These are phyloP conservation scores for Parthenolecanium corni DNA, from an alignment of 2,888 invertebrate genomes.

Conservation along the genomic window DNA sequence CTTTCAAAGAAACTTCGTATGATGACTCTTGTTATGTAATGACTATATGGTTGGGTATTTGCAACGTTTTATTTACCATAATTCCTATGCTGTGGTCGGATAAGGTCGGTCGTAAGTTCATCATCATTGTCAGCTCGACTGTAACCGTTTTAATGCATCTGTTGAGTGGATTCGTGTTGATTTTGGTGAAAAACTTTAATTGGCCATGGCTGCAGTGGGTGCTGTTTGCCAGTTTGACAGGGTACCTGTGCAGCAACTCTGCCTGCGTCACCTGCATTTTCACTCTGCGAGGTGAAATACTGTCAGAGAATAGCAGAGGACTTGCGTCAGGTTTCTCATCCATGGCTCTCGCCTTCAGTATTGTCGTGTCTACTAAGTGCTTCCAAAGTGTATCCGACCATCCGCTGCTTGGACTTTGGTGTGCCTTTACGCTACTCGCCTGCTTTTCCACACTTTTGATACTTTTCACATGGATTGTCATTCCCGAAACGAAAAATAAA, in stretches of 20 bases:
- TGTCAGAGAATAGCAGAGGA: slow-evolving; percentile 14
- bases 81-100: slow-evolving; percentile 4
- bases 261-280: slow-evolving; percentile 4
- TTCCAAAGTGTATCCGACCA: not conserved
- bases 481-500: slow-evolving; percentile 19
- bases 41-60: slow-evolving; percentile 4
- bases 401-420: slow-evolving; percentile 1
- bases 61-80: slow-evolving; percentile 1
- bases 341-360: slow-evolving; percentile 1
- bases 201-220: not conserved
- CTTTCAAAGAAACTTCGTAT: no score
- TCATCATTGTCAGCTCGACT: not conserved
- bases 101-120: slow-evolving; percentile 2
- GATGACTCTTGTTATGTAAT: not conserved
- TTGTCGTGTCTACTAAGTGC: slow-evolving; percentile 4
- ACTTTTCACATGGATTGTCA: not conserved
- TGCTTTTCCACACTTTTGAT: not conserved
- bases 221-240: slow-evolving; percentile 1
- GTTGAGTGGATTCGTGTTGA: not conserved
- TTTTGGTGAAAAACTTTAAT: not conserved
- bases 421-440: not conserved
- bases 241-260: slow-evolving; percentile 10
- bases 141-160: not conserved
- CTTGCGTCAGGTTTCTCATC: slow-evolving; percentile 11
- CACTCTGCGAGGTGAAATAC: slow-evolving; percentile 8